Conservation (phyloP, 2,797 vertebrate species). For the Mus minutoides region DNA sequence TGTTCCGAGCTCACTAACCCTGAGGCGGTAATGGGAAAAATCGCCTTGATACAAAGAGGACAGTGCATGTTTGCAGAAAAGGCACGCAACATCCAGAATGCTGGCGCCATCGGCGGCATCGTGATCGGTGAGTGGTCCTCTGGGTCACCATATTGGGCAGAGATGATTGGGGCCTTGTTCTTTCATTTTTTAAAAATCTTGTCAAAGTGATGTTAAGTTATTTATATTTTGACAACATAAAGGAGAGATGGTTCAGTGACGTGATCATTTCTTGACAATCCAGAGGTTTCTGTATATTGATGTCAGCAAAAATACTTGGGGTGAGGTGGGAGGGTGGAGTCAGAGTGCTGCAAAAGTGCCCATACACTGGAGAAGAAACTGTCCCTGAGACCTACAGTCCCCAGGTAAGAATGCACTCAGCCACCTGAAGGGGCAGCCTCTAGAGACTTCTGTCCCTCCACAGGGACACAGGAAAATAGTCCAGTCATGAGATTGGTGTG, state of each 20-base stretch:
- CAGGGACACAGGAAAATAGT: conserved; percentile 14
- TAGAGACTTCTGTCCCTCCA: background rate
- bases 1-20: conserved; percentile 94
- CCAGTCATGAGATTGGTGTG: conserved; percentile 36
- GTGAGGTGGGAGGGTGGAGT: background rate
- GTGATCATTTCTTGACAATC: conserved; percentile 13
- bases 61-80: conserved; percentile 99
- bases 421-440: background rate
- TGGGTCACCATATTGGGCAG: background rate
- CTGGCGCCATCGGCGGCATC: conserved; percentile 97
- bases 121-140: conserved; percentile 93
- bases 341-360: background rate
- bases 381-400: background rate
- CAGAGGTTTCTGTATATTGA: conserved; percentile 29
- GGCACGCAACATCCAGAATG: conserved; percentile 96
- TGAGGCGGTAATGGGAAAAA: conserved; percentile 94
- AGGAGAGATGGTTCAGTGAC: background rate
- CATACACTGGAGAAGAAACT: background rate
- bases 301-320: background rate
- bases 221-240: conserved; percentile 36
- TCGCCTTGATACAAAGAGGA: conserved; percentile 96
- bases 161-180: background rate
- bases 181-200: conserved; percentile 47
- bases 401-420: background rate
- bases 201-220: background rate